Conservation (phyloP, 2,113 vertebrate genomes). For the Ptilorrhoa leucosticta region DNA sequence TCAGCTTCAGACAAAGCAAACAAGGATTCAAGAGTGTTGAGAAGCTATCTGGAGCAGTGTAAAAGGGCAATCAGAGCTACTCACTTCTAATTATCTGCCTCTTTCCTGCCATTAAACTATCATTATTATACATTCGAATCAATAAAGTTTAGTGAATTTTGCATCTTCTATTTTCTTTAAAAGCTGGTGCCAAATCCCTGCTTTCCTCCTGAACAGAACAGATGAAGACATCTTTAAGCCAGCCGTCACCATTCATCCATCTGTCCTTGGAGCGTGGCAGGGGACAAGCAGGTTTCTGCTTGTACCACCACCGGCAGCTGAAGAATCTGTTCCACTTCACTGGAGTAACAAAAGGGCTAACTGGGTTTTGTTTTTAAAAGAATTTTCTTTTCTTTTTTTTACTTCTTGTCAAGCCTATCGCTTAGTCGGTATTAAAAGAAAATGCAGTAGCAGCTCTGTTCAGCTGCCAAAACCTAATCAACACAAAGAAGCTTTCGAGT, state of each 20-base stretch:
- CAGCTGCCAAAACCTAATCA: conserved; percentile 24
- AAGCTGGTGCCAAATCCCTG: conserved; percentile 55
- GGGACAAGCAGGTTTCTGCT: conserved; percentile 57
- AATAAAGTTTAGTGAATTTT: conserved; percentile 60
- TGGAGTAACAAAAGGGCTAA: conserved; percentile 24
- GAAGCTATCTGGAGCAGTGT: conserved; percentile 61
- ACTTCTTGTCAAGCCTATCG: conserved; percentile 10
- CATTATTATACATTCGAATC: conserved; percentile 62
- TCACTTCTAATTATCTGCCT: conserved; percentile 72
- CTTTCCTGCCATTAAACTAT: conserved; percentile 69
- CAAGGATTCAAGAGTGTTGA: conserved; percentile 65
- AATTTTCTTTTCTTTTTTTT: background rate
- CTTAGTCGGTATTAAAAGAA: conserved; percentile 48
- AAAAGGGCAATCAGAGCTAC: conserved; percentile 66
- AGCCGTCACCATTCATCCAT: conserved; percentile 21
- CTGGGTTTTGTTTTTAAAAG: background rate
- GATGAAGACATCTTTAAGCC: conserved; percentile 69
- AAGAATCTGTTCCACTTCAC: conserved; percentile 35
- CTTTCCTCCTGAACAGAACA: conserved; percentile 36
- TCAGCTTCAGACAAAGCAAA: conserved; percentile 78
- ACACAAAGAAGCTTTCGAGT: conserved; percentile 48
- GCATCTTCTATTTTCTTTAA: conserved; percentile 57
- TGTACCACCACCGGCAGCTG: background rate
- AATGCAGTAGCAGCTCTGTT: conserved; percentile 15
- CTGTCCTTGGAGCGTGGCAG: conserved; percentile 55